Base-by-base conservation (phyloP, 1,140 invertebrate genomes). In the Nasonia giraulti region DNA sequence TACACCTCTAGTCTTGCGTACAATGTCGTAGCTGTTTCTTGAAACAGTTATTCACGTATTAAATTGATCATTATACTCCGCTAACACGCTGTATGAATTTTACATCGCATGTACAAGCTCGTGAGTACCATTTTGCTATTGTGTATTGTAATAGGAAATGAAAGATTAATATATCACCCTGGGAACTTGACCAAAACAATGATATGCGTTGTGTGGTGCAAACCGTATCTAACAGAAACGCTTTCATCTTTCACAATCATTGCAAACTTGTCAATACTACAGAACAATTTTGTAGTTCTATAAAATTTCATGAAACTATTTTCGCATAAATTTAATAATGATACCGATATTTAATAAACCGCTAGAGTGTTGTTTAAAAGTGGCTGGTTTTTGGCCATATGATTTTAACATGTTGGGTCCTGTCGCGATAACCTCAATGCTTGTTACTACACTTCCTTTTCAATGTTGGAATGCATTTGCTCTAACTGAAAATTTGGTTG, bases 371-470 rank as follows among this genome's bases (percentile, higher is more conserved):
- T 23, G n/a, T 31, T 55, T 77, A 27, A 50, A 31, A 55, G 6
- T 55, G 10, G n/a, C 27, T 23, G 37, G 44, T 27, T 44, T 77
- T 27, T 77, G 47, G 40, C 75, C 75, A 31, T 77, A 50, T 3
- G 10, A 47, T 27, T 23, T 40, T 40, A 55, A 31, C 23, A 50
- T 14, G 1, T n/a, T 77, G 5, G 75, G 75, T 10, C 10, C 20
- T 27, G 2, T 62, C 1, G n/a, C 47, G 10, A 23, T 77, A 10
- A 2, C 47, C 5, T 77, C 75, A n/a, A 4, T 20, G 1, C 7
- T 77, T 12, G 7, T 77, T 23, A 77, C 75, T 55, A 77, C 75
- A 31, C 17, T 77, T 27, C 62, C 68, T 6, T 81, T 81, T 62
- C 79, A 81, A 71, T n/a, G 40, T 7, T 80, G 77, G 77, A 66